These are phyloP conservation scores for Onychomys arenicola DNA, from an alignment of 2,797 vertebrate species.

Conservation along the genomic window DNA sequence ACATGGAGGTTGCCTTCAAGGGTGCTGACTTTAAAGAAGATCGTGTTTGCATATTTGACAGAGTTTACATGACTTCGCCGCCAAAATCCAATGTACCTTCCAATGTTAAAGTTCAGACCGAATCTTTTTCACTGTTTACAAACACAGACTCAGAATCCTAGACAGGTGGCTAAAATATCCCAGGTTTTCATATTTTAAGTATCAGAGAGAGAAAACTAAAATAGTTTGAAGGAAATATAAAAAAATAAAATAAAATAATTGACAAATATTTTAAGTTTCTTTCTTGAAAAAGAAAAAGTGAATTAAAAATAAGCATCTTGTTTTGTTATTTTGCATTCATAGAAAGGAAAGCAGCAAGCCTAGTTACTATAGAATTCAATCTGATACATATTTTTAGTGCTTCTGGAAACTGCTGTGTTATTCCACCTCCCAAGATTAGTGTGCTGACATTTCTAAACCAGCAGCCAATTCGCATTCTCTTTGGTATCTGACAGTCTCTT, in stretches of 20 bases:
- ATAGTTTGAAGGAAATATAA: not conserved
- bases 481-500: not conserved
- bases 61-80: not conserved
- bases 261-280: not conserved
- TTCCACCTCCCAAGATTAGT: not conserved
- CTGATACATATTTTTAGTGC: not conserved
- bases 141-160: not conserved
- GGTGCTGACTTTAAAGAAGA: not conserved
- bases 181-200: not conserved
- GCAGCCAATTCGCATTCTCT: constrained; percentile 29
- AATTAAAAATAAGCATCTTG: not conserved
- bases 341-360: not conserved
- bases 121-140: constrained; percentile 40
- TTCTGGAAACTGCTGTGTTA: not conserved
- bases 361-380: not conserved
- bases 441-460: constrained; percentile 50
- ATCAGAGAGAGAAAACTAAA: not conserved
- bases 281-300: constrained; percentile 4
- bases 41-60: not conserved
- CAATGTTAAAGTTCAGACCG: constrained; percentile 41
- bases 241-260: not conserved
- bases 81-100: not conserved
- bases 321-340: constrained; percentile 27
- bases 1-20: not conserved
- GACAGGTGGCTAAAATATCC: not conserved